Percentiles rank a stretch among this genome's conserved stretches.
These are phyloP conservation scores for Ceratitis capitata DNA, from an alignment of 1,140 invertebrate species.

Conservation along the genomic window DNA sequence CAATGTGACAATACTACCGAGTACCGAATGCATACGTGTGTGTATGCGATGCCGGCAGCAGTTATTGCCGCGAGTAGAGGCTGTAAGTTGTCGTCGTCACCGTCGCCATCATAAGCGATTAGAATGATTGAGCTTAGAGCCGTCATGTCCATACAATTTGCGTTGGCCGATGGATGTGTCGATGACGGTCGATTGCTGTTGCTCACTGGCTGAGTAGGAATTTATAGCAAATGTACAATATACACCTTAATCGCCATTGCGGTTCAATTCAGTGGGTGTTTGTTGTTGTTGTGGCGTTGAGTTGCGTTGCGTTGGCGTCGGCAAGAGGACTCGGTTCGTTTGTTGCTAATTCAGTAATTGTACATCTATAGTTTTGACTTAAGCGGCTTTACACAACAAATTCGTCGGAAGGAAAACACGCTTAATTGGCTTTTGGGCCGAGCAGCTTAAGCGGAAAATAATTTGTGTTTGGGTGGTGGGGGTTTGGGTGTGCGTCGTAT, in stretches of 20 bases:
- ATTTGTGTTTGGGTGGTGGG: neutral
- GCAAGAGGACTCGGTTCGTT: neutral
- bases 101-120: neutral
- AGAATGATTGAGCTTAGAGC: neutral
- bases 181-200: neutral
- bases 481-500: neutral
- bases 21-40: too few species aligned
- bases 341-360: neutral
- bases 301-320: too few species aligned
- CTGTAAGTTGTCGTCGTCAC: neutral
- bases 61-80: neutral
- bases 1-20: conserved; percentile 9
- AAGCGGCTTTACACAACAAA: conserved; percentile 13
- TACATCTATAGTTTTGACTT: neutral
- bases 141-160: neutral
- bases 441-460: neutral
- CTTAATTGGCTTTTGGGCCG: neutral
- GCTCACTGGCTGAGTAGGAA: neutral
- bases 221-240: neutral
- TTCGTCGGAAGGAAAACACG: neutral
- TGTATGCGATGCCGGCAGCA: neutral
- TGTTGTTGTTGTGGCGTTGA: too few species aligned
- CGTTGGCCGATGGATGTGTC: neutral
- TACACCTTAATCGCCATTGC: neutral
- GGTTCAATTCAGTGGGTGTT: neutral